A percentile compares a stretch with the other conserved stretches of the same genome.
phyloP scores from a whole-genome alignment of 2,888 invertebrate genomes.

The Gortyna flavago region DNA sequence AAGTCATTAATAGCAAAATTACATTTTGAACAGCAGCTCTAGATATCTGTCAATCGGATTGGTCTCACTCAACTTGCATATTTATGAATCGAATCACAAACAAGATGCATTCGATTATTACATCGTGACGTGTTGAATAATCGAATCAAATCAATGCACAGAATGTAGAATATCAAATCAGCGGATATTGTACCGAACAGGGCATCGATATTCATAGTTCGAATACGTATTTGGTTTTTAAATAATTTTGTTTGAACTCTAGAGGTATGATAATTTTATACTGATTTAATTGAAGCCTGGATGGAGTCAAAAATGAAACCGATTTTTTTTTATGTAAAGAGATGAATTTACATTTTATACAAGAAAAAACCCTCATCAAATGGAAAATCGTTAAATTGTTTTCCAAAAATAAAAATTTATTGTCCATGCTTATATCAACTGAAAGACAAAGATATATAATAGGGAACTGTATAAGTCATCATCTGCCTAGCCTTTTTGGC shows the following conservation, averaged over 20 bases:
- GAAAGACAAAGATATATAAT: background rate
- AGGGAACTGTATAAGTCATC: too few relatives aligned
- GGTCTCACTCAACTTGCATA: slow-evolving; percentile 43
- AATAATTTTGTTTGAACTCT: slow-evolving; percentile 24
- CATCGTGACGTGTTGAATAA: slow-evolving; percentile 38
- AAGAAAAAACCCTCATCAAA: background rate
- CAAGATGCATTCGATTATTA: slow-evolving; percentile 55
- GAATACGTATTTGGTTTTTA: slow-evolving; percentile 48
- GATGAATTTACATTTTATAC: background rate
- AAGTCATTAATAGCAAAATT: background rate
- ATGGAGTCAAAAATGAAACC: background rate
- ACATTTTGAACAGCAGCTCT: background rate
- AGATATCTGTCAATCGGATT: slow-evolving; percentile 19
- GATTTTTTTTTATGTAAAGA: background rate
- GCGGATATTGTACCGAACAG: slow-evolving; percentile 12
- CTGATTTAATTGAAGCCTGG: background rate
- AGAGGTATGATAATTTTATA: slow-evolving; percentile 20
- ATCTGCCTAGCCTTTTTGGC: too few relatives aligned
- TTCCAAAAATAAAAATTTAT: background rate
- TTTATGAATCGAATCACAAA: slow-evolving; percentile 55
- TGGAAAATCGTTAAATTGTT: background rate
- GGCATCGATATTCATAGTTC: slow-evolving; percentile 42
- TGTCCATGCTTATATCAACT: background rate
- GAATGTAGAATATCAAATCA: slow-evolving; percentile 50
- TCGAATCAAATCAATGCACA: slow-evolving; percentile 40